phyloP scores from a whole-genome alignment of 2,888 invertebrate genomes.

The Chorisops tibialis region DNA sequence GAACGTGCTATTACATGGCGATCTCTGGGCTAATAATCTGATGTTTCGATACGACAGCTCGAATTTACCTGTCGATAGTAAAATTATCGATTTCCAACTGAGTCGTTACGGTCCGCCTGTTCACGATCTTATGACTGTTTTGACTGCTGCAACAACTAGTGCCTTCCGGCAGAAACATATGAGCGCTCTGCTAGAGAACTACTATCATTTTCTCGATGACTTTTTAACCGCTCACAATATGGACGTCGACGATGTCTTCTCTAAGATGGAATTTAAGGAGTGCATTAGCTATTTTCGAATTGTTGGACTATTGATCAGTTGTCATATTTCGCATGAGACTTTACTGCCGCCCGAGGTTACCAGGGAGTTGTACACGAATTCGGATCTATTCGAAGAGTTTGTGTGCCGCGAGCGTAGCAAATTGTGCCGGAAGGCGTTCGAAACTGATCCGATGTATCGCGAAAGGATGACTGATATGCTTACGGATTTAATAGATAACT shows the following conservation, averaged over 20 bases:
- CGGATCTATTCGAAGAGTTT: conserved; percentile 57
- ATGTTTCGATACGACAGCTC: conserved; percentile 47
- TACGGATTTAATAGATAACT: conserved; percentile 57
- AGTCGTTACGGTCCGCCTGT: conserved; percentile 64
- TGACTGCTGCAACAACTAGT: conserved; percentile 54
- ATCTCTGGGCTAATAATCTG: conserved; percentile 54
- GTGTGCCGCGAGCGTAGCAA: conserved; percentile 55
- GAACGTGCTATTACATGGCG: conserved; percentile 53
- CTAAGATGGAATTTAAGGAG: conserved; percentile 51
- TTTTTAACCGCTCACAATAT: conserved; percentile 52
- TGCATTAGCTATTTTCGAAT: conserved; percentile 52
- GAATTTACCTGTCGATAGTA: conserved; percentile 55
- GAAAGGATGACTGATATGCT: conserved; percentile 56
- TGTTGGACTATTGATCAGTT: conserved; percentile 56
- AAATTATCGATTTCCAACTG: conserved; percentile 69
- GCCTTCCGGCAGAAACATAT: conserved; percentile 53
- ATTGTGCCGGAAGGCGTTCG: conserved; percentile 58
- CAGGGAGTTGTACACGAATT: conserved; percentile 52
- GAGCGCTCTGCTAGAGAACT: conserved; percentile 55
- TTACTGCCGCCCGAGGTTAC: conserved; percentile 56
- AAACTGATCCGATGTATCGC: conserved; percentile 54
- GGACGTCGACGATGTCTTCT: conserved; percentile 50
- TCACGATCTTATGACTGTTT: conserved; percentile 57
- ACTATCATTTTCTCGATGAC: conserved; percentile 55
- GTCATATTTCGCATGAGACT: conserved; percentile 56